Percentiles rank a stretch among this genome's conserved stretches.
Evolutionary conservation across 1,140 invertebrate genomes (phyloP).

Genomic region (Pectinophora gossypiella): DNA sequence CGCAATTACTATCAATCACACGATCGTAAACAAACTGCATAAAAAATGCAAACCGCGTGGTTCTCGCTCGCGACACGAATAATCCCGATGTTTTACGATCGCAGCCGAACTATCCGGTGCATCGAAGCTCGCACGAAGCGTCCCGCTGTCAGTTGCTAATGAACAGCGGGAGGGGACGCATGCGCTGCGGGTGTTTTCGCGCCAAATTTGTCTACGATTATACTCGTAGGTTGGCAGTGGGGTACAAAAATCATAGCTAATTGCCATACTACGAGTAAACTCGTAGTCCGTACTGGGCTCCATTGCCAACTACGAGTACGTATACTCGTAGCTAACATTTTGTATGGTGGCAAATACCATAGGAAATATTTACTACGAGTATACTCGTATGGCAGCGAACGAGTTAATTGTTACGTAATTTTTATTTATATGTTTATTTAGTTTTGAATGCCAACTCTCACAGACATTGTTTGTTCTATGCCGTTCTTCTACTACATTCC

Average conservation of each 20-base stretch:
- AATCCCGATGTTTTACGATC: background rate
- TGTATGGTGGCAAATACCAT: background rate
- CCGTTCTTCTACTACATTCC: no score
- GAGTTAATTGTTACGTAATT: no score
- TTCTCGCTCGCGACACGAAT: background rate
- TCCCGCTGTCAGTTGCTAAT: background rate
- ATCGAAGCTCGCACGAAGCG: background rate
- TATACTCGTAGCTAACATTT: constrained; percentile 2
- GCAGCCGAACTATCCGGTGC: background rate
- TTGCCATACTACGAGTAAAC: constrained; percentile 3
- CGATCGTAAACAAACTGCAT: background rate
- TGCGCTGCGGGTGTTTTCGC: background rate
- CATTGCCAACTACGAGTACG: constrained; percentile 1
- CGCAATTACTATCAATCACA: background rate
- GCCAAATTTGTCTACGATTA: background rate
- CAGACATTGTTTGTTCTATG: no score
- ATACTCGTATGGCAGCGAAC: constrained; percentile 2
- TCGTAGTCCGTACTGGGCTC: constrained; percentile 1
- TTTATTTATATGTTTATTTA: no score
- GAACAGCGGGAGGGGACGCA: no score
- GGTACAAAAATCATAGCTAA: background rate
- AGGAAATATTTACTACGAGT: background rate
- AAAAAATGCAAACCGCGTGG: background rate
- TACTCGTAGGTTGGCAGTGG: constrained; percentile 1
- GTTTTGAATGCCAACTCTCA: no score